phyloP scores from a whole-genome alignment of 1,140 invertebrate genomes.

The Dinothrombium tinctorium region DNA sequence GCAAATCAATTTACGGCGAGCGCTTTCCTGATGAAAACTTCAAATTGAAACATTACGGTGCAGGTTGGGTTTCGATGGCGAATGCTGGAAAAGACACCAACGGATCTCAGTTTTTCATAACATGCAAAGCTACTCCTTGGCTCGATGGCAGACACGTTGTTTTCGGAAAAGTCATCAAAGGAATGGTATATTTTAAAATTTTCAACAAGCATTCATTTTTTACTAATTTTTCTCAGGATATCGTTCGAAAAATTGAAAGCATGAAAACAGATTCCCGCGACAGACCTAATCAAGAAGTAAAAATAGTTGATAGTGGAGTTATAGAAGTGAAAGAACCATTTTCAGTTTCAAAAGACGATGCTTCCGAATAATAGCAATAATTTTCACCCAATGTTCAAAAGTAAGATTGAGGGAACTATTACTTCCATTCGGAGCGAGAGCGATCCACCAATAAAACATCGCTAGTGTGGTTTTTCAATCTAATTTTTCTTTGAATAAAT shows the following conservation, averaged over 20 bases:
- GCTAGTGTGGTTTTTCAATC: too few relatives aligned
- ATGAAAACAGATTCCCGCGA: slow-evolving; percentile 22
- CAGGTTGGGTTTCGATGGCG: slow-evolving; percentile 60
- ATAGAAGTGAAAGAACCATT: slow-evolving; percentile 19
- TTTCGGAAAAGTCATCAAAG: slow-evolving; percentile 39
- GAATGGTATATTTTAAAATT: slow-evolving; percentile 35
- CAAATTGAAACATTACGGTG: slow-evolving; percentile 53
- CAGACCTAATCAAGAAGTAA: slow-evolving; percentile 24
- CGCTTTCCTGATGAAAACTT: slow-evolving; percentile 87
- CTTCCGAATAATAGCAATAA: slow-evolving; percentile 29
- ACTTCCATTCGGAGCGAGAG: too few relatives aligned
- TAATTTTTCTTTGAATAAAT: too few relatives aligned
- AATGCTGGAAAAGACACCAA: slow-evolving; percentile 83
- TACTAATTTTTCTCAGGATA: slow-evolving; percentile 23
- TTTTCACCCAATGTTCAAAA: neutral
- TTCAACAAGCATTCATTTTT: neutral
- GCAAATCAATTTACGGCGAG: slow-evolving; percentile 54
- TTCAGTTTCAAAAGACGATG: slow-evolving; percentile 50
- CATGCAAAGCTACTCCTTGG: slow-evolving; percentile 75
- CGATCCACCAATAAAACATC: too few relatives aligned
- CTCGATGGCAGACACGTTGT: slow-evolving; percentile 49
- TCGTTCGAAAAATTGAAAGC: slow-evolving; percentile 28
- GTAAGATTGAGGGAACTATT: too few relatives aligned
- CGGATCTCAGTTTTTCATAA: slow-evolving; percentile 96
- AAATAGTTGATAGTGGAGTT: slow-evolving; percentile 20